phyloP scores from a whole-genome alignment of 2,888 invertebrate genomes.

The Poecilobothrus nobilitatus region DNA sequence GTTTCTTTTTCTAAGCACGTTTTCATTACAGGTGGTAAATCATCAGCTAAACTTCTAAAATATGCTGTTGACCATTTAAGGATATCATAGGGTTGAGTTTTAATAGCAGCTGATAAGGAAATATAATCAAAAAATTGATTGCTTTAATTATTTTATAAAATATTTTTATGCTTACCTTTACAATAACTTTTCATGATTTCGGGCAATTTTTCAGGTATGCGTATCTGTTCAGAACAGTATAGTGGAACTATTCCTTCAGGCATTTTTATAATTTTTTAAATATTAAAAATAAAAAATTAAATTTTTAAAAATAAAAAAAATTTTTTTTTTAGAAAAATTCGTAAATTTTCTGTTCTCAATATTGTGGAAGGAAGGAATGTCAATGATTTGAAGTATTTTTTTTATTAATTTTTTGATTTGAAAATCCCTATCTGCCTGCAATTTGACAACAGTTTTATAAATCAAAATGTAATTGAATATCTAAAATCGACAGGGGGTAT shows the following conservation, averaged over 20 bases:
- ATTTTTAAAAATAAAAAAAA: background rate
- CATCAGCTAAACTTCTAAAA: conserved; percentile 68
- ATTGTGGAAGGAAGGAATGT: too few relatives aligned
- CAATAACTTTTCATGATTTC: conserved; percentile 2
- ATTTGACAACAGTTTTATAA: too few relatives aligned
- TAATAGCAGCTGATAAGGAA: conserved; percentile 83
- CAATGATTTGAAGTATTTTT: too few relatives aligned
- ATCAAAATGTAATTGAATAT: too few relatives aligned
- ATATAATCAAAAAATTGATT: conserved; percentile 17
- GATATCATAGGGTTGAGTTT: conserved; percentile 81
- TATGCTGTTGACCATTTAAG: conserved; percentile 77
- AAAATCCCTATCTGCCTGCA: too few relatives aligned
- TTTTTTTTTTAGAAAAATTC: too few relatives aligned
- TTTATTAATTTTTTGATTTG: too few relatives aligned
- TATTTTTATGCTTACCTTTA: background rate
- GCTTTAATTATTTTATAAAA: background rate
- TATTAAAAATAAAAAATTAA: too few relatives aligned
- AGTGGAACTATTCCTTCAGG: background rate
- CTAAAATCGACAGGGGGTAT: too few relatives aligned
- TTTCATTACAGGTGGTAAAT: conserved; percentile 73
- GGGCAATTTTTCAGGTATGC: background rate
- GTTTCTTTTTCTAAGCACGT: conserved; percentile 65
- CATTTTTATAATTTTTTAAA: too few relatives aligned
- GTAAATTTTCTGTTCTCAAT: too few relatives aligned
- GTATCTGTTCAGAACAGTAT: conserved; percentile 2